Evolutionary conservation across 1,140 invertebrate species (phyloP).

Genomic region (Delia radicum): DNA sequence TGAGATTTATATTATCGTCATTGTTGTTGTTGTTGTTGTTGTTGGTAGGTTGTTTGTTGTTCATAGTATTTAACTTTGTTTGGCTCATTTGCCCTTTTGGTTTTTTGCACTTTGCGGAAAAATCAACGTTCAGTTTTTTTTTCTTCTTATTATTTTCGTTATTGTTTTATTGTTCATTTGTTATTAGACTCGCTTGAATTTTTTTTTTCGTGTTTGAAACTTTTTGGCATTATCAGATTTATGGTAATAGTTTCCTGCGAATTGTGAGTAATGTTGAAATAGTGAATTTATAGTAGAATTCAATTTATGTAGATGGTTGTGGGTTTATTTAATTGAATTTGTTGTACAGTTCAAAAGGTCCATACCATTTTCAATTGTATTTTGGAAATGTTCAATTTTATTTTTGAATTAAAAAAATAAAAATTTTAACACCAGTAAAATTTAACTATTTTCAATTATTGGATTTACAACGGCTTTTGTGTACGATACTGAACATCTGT

Average conservation of each 20-base stretch:
- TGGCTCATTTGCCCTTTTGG: constrained; percentile 13
- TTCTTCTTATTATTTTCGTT: neutral
- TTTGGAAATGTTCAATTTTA: no score
- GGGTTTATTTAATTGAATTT: no score
- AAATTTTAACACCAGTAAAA: no score
- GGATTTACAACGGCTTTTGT: no score
- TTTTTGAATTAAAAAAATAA: no score
- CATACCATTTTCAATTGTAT: no score
- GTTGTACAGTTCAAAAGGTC: no score
- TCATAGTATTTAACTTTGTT: neutral
- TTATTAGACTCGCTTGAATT: neutral
- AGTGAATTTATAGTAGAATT: neutral
- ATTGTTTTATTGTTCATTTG: constrained; percentile 15
- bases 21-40: neutral
- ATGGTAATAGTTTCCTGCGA: constrained; percentile 19
- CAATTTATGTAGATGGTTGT: no score
- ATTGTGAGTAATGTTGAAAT: neutral
- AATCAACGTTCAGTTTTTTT: constrained; percentile 7
- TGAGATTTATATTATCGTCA: neutral
- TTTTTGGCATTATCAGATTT: constrained; percentile 15
- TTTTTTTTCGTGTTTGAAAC: neutral
- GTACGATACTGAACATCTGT: no score
- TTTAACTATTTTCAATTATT: no score
- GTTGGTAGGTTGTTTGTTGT: neutral
- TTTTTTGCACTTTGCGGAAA: neutral